Conservation (phyloP, 2,888 invertebrate genomes). For the Polyommatus iphigenia region DNA sequence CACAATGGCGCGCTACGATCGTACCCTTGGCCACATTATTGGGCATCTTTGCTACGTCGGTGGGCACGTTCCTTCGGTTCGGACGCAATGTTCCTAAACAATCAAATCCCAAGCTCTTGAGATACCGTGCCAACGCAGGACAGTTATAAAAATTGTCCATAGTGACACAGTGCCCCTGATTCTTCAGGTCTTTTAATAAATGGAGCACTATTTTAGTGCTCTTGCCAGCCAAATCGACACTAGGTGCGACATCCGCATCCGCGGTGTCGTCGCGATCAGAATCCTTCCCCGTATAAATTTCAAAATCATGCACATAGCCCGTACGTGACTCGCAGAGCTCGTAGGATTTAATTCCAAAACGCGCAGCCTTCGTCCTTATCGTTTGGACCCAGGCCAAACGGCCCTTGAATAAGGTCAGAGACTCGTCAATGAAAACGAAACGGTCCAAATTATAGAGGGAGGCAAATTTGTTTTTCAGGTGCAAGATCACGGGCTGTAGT, state of each 20-base stretch:
- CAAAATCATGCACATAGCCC: conserved; percentile 7
- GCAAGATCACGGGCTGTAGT: conserved; percentile 22
- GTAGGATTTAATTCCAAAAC: conserved; percentile 22
- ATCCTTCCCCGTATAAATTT: conserved; percentile 15
- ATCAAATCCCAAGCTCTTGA: conserved; percentile 31
- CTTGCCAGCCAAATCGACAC: conserved; percentile 8
- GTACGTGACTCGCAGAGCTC: neutral
- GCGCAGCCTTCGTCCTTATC: conserved; percentile 22
- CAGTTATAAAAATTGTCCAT: conserved; percentile 33
- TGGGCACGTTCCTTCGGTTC: neutral
- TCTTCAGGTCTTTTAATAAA: conserved; percentile 4
- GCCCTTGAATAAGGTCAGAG: conserved; percentile 26
- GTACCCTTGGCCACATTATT: conserved; percentile 22
- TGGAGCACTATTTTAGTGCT: conserved; percentile 25
- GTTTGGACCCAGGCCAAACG: conserved; percentile 23
- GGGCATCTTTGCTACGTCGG: neutral
- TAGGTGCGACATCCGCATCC: neutral
- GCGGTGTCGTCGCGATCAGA: neutral
- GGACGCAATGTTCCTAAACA: conserved; percentile 20
- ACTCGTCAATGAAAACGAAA: conserved; percentile 20
- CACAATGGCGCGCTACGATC: conserved; percentile 38
- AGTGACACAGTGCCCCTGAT: conserved; percentile 8
- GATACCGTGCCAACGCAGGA: conserved; percentile 33
- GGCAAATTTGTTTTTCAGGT: conserved; percentile 10
- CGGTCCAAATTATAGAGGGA: neutral